A percentile compares a stretch with the other conserved stretches of the same genome.
Conservation (phyloP, 2,888 invertebrate species). For the Thumatha senex region DNA sequence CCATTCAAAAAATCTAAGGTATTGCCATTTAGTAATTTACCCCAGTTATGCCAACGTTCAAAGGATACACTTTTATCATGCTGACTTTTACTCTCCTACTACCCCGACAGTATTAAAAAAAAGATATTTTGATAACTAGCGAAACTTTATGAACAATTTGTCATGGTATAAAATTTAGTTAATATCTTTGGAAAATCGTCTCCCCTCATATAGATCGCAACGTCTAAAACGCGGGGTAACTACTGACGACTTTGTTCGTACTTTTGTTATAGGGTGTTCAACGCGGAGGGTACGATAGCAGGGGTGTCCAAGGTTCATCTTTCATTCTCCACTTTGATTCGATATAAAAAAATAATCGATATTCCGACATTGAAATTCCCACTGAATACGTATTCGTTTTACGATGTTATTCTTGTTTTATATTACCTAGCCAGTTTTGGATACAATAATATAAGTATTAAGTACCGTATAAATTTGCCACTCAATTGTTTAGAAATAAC, state of each 20-base stretch:
- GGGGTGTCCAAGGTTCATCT: slow-evolving; percentile 17
- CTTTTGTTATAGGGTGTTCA: slow-evolving; percentile 16
- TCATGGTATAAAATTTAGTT: no score
- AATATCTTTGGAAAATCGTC: neutral
- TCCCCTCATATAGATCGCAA: slow-evolving; percentile 15
- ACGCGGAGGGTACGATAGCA: slow-evolving; percentile 20
- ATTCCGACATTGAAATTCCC: slow-evolving; percentile 13
- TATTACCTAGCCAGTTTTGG: neutral
- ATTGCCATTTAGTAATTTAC: no score
- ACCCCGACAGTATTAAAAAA: no score
- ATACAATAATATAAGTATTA: no score
- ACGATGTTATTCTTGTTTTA: neutral
- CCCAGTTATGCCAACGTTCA: no score
- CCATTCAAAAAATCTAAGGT: no score
- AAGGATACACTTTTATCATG: no score
- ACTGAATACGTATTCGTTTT: slow-evolving; percentile 2
- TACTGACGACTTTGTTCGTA: slow-evolving; percentile 2
- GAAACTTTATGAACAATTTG: no score
- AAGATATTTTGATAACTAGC: no score
- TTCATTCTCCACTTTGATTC: slow-evolving; percentile 27
- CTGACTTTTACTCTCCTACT: no score
- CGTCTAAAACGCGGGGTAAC: slow-evolving; percentile 1
- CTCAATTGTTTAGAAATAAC: no score
- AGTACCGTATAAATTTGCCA: neutral
- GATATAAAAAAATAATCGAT: slow-evolving; percentile 28